Evolutionary conservation across 2,888 invertebrate species (phyloP).

Genomic region (Lysandra coridon): DNA sequence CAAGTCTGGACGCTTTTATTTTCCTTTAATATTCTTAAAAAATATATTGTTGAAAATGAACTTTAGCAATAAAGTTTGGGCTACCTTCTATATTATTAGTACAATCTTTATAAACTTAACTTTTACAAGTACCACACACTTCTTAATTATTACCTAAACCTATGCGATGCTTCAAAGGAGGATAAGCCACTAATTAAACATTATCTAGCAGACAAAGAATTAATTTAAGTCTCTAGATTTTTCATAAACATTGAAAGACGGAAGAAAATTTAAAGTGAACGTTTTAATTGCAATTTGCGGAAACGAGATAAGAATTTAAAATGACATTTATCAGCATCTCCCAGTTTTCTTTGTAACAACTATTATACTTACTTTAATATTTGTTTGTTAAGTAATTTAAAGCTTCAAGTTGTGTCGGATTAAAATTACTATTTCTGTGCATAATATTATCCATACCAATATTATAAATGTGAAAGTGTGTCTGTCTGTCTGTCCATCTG

Average conservation of each 20-base stretch:
- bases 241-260: constrained; percentile 44
- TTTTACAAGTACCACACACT: too few species aligned
- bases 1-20: not conserved
- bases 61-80: not conserved
- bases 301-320: constrained; percentile 40
- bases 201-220: not conserved
- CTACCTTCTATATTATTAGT: too few species aligned
- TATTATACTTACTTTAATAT: constrained; percentile 33
- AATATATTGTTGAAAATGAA: not conserved
- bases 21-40: not conserved
- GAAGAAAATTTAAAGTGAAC: constrained; percentile 43
- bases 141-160: too few species aligned
- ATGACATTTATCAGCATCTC: constrained; percentile 37
- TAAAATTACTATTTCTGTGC: constrained; percentile 8
- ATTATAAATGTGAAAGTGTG: too few species aligned
- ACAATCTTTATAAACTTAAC: too few species aligned
- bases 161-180: too few species aligned
- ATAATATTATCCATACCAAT: not conserved
- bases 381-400: constrained; percentile 28
- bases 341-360: constrained; percentile 35
- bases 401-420: not conserved
- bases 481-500: too few species aligned
- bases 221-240: constrained; percentile 30
- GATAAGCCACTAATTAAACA: too few species aligned
- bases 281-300: constrained; percentile 46